A percentile compares a stretch with the other conserved stretches of the same genome.
phyloP scores from a whole-genome alignment of 2,888 invertebrate genomes.

The Drosophila maculinotata region DNA sequence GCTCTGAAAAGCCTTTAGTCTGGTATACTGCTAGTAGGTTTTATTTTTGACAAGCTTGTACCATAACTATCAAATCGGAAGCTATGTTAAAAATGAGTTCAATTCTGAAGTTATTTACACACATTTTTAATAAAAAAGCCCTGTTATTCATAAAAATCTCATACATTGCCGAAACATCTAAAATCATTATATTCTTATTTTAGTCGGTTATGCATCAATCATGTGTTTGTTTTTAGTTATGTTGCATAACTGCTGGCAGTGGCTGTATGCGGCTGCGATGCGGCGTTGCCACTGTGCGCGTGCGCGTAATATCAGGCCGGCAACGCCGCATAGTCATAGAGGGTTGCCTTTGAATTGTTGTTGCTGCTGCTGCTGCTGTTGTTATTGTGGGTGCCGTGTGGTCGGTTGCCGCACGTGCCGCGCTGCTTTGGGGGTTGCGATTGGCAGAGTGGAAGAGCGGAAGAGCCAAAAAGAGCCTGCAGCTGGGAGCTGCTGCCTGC shows the following conservation, averaged over 20 bases:
- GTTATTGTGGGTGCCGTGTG: constrained; percentile 52
- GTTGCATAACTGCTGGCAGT: constrained; percentile 45
- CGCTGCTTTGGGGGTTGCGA: constrained; percentile 58
- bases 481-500: constrained; percentile 26
- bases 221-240: not conserved
- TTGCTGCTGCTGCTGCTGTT: constrained; percentile 40
- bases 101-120: not conserved
- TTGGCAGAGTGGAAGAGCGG: constrained; percentile 6
- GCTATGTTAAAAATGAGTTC: not conserved
- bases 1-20: too few species aligned
- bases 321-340: constrained; percentile 48
- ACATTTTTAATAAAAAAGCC: too few species aligned
- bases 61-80: not conserved
- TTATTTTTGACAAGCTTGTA: not conserved
- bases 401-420: constrained; percentile 46
- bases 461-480: constrained; percentile 24
- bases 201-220: too few species aligned
- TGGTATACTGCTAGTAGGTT: too few species aligned
- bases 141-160: too few species aligned
- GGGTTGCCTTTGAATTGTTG: constrained; percentile 37
- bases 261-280: constrained; percentile 43
- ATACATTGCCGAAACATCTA: too few species aligned
- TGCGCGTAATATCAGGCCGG: constrained; percentile 45
- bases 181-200: too few species aligned
- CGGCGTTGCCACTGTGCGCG: constrained; percentile 47